phyloP scores from a whole-genome alignment of 2,797 vertebrate species.

The Poeciliopsis turneri region DNA sequence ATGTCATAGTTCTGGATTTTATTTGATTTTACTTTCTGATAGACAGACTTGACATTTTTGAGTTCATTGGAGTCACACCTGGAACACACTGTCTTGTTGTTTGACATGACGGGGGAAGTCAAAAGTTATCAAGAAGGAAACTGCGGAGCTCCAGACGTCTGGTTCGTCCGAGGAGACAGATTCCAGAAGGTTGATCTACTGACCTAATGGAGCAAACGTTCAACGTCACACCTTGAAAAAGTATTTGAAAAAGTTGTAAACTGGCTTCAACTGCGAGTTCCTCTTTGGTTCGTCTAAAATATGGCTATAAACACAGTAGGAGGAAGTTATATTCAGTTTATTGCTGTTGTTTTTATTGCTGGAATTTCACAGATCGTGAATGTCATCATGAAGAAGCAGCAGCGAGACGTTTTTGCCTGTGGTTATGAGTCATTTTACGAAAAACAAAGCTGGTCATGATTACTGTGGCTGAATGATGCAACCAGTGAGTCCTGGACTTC shows the following conservation, averaged over 20 bases:
- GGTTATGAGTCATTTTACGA: not conserved
- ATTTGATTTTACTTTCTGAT: not conserved
- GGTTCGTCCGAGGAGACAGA: not conserved
- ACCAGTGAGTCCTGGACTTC: conserved; percentile 9
- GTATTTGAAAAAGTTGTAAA: not conserved
- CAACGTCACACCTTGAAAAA: not conserved
- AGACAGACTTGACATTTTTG: not conserved
- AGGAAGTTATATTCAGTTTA: not conserved
- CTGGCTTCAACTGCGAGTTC: conserved; percentile 1
- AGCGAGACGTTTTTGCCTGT: not conserved
- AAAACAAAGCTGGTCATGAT: conserved; percentile 5
- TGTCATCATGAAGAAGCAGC: not conserved
- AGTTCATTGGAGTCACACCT: not conserved
- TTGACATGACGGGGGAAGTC: not conserved
- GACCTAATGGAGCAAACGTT: not conserved
- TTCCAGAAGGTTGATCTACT: not conserved
- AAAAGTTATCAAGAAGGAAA: not conserved
- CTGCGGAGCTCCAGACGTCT: not conserved
- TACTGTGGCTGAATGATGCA: not conserved
- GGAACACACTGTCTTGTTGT: not conserved
- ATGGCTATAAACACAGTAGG: not conserved
- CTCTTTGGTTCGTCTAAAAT: conserved; percentile 14
- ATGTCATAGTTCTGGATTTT: not conserved
- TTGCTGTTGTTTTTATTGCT: not conserved
- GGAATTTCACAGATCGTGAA: conserved; percentile 34